phyloP scores from a whole-genome alignment of 1,140 invertebrate species.

The Drosophila ironensis region DNA sequence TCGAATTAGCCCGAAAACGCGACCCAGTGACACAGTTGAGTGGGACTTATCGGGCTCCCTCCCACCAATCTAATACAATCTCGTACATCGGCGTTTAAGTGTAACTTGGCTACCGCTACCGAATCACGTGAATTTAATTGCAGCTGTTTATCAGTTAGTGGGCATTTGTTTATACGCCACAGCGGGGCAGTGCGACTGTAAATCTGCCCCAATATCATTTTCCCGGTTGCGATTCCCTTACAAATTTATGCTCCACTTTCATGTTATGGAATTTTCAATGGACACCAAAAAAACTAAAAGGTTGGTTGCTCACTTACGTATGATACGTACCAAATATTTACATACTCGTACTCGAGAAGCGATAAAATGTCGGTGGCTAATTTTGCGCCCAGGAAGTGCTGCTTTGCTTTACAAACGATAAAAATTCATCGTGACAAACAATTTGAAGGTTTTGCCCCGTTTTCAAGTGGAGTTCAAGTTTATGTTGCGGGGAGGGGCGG shows the following conservation, averaged over 20 bases:
- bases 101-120: slow-evolving; percentile 27
- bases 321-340: background rate
- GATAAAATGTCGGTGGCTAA: slow-evolving; percentile 16
- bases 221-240: slow-evolving; percentile 70
- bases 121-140: slow-evolving; percentile 67
- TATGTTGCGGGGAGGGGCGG: background rate
- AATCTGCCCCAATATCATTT: slow-evolving; percentile 69
- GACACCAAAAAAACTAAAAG: slow-evolving; percentile 81
- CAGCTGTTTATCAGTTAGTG: slow-evolving; percentile 25
- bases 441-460: slow-evolving; percentile 26
- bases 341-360: background rate
- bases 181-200: slow-evolving; percentile 12
- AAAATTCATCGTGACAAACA: slow-evolving; percentile 34
- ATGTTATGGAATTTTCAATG: slow-evolving; percentile 82
- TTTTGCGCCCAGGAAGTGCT: slow-evolving; percentile 21
- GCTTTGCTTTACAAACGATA: slow-evolving; percentile 30
- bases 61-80: slow-evolving; percentile 17
- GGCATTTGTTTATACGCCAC: background rate
- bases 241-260: slow-evolving; percentile 80
- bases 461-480: slow-evolving; percentile 31
- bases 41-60: slow-evolving; percentile 40
- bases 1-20: background rate
- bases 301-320: too few relatives aligned
- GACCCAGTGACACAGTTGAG: slow-evolving; percentile 68
- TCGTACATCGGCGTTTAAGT: slow-evolving; percentile 37